These are phyloP conservation scores for Sebastes vulpes DNA, from an alignment of 2,797 vertebrate species.

Conservation along the genomic window DNA sequence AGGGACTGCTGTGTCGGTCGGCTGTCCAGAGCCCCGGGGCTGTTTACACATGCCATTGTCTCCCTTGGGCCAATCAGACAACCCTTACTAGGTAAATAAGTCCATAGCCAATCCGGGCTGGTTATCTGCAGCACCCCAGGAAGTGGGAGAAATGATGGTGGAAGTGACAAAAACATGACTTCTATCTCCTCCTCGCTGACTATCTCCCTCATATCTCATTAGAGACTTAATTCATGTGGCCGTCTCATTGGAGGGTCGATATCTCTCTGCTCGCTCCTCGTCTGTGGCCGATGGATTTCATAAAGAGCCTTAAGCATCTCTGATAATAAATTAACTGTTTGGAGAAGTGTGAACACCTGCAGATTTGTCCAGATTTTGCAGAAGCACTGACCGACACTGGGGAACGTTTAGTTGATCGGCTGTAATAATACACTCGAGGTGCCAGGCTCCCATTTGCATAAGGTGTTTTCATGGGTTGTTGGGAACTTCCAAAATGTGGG, in stretches of 20 bases:
- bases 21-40: conserved; percentile 66
- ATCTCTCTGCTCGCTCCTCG: conserved; percentile 34
- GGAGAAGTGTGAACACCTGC: conserved; percentile 14
- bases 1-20: conserved; percentile 68
- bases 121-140: conserved; percentile 68
- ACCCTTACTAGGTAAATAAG: conserved; percentile 76
- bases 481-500: conserved; percentile 25
- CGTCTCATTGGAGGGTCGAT: conserved; percentile 48
- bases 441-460: conserved; percentile 28
- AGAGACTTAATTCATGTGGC: conserved; percentile 41
- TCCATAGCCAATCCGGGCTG: conserved; percentile 60
- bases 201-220: conserved; percentile 64
- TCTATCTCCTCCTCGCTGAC: conserved; percentile 18
- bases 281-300: conserved; percentile 68
- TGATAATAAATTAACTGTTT: conserved; percentile 31
- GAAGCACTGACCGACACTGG: neutral
- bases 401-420: neutral
- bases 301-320: conserved; percentile 26
- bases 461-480: neutral
- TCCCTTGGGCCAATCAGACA: conserved; percentile 74
- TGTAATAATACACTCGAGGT: neutral
- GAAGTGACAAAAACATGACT: conserved; percentile 57
- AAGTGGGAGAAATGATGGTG: conserved; percentile 59
- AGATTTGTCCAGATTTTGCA: conserved; percentile 8
- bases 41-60: conserved; percentile 77